Percentiles rank a stretch among this genome's conserved stretches.
Evolutionary conservation across 2,113 vertebrate species (phyloP).

Genomic region (Paraplagusia blochii): DNA sequence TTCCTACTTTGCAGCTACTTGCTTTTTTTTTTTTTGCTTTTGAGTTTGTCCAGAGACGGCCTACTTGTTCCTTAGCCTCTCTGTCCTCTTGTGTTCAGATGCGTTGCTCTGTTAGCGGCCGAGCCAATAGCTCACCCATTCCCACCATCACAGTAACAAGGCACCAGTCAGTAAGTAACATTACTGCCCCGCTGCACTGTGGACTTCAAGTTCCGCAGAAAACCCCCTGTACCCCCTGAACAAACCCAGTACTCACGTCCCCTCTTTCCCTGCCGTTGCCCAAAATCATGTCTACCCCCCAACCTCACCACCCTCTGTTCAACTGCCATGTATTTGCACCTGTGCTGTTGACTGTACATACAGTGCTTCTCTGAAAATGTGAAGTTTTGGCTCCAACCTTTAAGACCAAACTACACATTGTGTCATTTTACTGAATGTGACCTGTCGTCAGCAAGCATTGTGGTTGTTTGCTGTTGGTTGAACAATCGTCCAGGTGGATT

Average conservation of each 20-base stretch:
- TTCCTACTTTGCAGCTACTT: too few relatives aligned
- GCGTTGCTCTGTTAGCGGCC: slow-evolving; percentile 68
- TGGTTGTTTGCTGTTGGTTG: slow-evolving; percentile 44
- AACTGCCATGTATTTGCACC: slow-evolving; percentile 42
- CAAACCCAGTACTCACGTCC: slow-evolving; percentile 47
- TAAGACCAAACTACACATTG: slow-evolving; percentile 56
- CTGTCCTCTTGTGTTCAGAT: slow-evolving; percentile 80
- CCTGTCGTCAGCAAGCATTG: slow-evolving; percentile 39
- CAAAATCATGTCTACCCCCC: slow-evolving; percentile 38
- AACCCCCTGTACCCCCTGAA: slow-evolving; percentile 16
- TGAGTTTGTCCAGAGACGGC: slow-evolving; percentile 30
- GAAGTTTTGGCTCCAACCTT: slow-evolving; percentile 47
- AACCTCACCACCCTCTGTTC: slow-evolving; percentile 51
- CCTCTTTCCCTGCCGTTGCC: slow-evolving; percentile 30
- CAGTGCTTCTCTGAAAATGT: slow-evolving; percentile 47
- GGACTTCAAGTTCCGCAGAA: slow-evolving; percentile 38
- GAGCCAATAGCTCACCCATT: slow-evolving; percentile 72
- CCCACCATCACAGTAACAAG: slow-evolving; percentile 77
- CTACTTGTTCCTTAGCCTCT: slow-evolving; percentile 60
- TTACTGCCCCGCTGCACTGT: slow-evolving; percentile 49
- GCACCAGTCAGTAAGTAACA: slow-evolving; percentile 76
- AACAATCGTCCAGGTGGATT: slow-evolving; percentile 43
- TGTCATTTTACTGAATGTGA: slow-evolving; percentile 38
- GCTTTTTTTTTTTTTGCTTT: too few relatives aligned
- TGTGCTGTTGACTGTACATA: slow-evolving; percentile 49